Evolutionary conservation across 2,797 vertebrate genomes (phyloP).

Genomic region (Peromyscus melanophrys): DNA sequence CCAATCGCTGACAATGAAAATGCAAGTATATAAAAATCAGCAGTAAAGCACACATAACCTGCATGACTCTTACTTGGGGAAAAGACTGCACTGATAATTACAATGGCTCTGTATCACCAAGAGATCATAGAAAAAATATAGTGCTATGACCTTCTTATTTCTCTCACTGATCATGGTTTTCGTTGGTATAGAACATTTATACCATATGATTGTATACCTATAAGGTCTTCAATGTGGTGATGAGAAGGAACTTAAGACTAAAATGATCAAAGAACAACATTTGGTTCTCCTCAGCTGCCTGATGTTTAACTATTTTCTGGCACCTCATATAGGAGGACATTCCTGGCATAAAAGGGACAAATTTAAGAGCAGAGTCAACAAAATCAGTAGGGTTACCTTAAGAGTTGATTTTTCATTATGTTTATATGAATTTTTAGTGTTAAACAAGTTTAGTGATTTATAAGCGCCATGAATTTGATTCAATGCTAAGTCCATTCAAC

Average conservation of each 20-base stretch:
- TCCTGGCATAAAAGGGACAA: background rate
- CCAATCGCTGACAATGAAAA: conserved; percentile 47
- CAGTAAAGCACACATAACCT: background rate
- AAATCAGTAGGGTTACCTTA: background rate
- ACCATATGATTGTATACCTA: background rate
- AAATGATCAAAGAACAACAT: conserved; percentile 25
- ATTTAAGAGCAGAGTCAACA: conserved; percentile 32
- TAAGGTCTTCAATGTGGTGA: background rate
- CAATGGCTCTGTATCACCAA: background rate
- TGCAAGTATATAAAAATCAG: conserved; percentile 32
- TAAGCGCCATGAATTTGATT: background rate
- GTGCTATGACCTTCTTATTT: background rate
- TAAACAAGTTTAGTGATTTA: conserved; percentile 29
- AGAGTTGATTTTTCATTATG: conserved; percentile 19
- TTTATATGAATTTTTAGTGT: conserved; percentile 35
- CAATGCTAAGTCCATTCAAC: conserved; percentile 1
- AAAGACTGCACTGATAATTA: background rate
- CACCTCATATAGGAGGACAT: background rate
- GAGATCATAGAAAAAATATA: background rate
- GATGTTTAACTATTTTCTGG: conserved; percentile 13
- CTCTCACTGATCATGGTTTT: background rate
- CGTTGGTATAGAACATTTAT: conserved; percentile 33
- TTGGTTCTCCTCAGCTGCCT: background rate
- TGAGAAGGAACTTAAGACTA: background rate
- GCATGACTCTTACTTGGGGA: background rate